phyloP scores from a whole-genome alignment of 2,113 vertebrate genomes.

The Strigops habroptila region DNA sequence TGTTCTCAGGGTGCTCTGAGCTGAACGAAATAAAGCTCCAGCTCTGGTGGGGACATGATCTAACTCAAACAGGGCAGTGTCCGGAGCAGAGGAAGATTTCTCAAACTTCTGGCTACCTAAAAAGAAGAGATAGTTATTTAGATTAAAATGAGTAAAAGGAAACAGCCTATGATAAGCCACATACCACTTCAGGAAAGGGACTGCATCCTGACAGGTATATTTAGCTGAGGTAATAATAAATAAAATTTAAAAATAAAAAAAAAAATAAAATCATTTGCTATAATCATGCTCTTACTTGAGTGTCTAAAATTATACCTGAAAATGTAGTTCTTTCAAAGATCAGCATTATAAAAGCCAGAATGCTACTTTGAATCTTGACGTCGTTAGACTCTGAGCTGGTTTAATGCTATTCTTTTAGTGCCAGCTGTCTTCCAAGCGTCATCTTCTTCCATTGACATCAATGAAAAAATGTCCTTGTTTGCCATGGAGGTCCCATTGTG shows the following conservation, averaged over 20 bases:
- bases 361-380: background rate
- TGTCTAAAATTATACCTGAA: background rate
- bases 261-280: rapidly evolving
- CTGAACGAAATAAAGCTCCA: background rate
- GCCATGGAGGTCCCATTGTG: background rate
- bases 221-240: background rate
- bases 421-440: background rate
- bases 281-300: background rate
- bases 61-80: background rate
- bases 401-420: background rate
- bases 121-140: background rate
- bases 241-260: background rate
- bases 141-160: background rate
- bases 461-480: background rate
- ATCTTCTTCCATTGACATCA: background rate
- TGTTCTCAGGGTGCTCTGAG: background rate
- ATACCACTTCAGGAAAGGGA: background rate
- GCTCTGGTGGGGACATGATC: background rate
- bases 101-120: background rate
- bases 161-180: background rate
- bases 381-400: background rate
- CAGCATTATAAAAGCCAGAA: background rate
- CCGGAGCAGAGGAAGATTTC: background rate
- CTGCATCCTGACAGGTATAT: background rate
- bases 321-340: background rate